Conservation (phyloP, 2,888 invertebrate species). For the Epistrophe eligans region DNA sequence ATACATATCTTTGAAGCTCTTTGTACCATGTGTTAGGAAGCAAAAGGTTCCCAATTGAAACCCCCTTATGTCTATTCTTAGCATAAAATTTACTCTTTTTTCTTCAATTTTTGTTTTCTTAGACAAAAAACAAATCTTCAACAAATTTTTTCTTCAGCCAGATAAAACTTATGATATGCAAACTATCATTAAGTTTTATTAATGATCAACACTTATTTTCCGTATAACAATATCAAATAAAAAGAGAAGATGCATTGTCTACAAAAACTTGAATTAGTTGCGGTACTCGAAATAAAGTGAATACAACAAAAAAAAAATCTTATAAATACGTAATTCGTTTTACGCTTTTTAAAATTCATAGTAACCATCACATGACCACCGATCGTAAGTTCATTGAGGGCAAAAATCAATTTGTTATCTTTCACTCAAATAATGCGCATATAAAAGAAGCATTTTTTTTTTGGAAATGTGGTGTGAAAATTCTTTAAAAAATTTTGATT, state of each 20-base stretch:
- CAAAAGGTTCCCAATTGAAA: background rate
- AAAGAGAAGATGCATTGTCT: slow-evolving; percentile 16
- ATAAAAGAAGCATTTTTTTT: slow-evolving; percentile 27
- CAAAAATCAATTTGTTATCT: slow-evolving; percentile 70
- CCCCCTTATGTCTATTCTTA: background rate
- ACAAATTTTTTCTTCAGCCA: background rate
- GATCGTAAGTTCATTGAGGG: slow-evolving; percentile 12
- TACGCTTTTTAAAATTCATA: slow-evolving; percentile 63
- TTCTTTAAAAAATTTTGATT: slow-evolving; percentile 48
- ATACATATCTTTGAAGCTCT: background rate
- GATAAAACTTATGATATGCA: slow-evolving; percentile 10
- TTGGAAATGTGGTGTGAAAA: slow-evolving; percentile 37
- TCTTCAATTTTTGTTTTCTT: too few species aligned
- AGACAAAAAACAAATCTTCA: background rate
- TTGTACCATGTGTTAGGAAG: background rate
- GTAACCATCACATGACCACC: slow-evolving; percentile 20
- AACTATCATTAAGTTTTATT: slow-evolving; percentile 62
- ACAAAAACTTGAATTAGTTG: slow-evolving; percentile 65
- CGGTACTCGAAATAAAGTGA: slow-evolving; percentile 54
- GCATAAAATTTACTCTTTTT: background rate
- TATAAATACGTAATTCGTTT: slow-evolving; percentile 59
- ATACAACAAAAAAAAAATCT: background rate
- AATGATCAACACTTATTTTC: slow-evolving; percentile 60
- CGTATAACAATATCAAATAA: slow-evolving; percentile 37
- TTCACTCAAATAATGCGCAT: slow-evolving; percentile 46